Base-by-base conservation (phyloP, 2,888 invertebrate genomes). In the Drosophila anomalipes region DNA sequence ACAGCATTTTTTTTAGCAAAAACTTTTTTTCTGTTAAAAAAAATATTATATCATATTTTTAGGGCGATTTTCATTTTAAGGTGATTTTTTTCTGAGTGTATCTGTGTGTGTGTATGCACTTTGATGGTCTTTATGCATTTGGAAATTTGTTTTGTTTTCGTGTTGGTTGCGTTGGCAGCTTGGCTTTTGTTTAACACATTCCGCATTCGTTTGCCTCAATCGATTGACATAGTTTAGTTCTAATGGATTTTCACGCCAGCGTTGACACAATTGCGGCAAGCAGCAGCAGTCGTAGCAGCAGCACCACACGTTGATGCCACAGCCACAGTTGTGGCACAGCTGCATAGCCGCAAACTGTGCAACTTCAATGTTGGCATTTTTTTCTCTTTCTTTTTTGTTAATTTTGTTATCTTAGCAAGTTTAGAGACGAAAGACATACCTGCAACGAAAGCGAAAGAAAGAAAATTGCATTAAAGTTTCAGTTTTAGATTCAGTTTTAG, bases 201-300 rank as follows among this genome's bases (percentile, higher is more conserved):
- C 82, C 66, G 74, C 70, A 70, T 77, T 79, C 74, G 75, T 86
- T 83, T 83, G 84, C 77, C 75, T 53, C 84, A 79, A 86, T 86
- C 86, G 90, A 90, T 90, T 86, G 86, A 86, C 86, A 90, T 78
- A 86, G 90, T 89, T 90, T 79, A 76, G 83, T 86, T 89, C 89
- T 86, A 90, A 86, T 86, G 90, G 86, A 86, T 90, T 86, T 90
- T 86, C 86, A 90, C 86, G 82, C 86, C 86, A 83, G 47, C 90
- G 83, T 75, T 77, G 89, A 89, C 85, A 87, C 89, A 83, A 89
- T 86, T 78, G 79, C 44, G 79, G 77, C 76, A 52, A 67, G 61
- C 79, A 67, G 54, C 58, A 78, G 56, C 59, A 67, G 52, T 22
- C 22, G 37, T 63, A 32, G 12, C 49, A 67, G 57, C 53, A 35